Evolutionary conservation across 2,113 vertebrate species (phyloP).

Genomic region (Eulacestoma nigropectus): DNA sequence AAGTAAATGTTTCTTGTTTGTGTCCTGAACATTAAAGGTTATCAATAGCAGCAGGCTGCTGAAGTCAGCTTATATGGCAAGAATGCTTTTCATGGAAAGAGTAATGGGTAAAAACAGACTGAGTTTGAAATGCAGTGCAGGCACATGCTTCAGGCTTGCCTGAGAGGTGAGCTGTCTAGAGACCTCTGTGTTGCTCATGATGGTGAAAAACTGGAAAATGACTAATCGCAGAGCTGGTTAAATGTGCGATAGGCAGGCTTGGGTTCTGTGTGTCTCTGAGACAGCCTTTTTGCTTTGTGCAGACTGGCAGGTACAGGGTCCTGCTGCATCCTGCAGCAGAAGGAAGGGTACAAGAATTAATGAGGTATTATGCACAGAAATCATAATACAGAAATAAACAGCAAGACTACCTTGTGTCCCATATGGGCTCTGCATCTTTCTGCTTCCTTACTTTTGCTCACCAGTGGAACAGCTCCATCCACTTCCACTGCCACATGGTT

Average conservation of each 20-base stretch:
- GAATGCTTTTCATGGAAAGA: neutral
- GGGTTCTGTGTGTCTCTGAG: neutral
- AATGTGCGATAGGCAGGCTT: neutral
- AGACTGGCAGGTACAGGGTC: neutral
- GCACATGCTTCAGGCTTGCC: neutral
- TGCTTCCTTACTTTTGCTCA: neutral
- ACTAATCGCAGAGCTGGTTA: neutral
- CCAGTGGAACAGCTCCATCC: neutral
- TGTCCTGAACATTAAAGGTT: neutral
- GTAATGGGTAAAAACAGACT: neutral
- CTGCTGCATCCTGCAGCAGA: neutral
- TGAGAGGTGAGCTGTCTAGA: neutral
- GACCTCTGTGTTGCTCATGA: neutral
- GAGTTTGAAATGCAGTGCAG: constrained; percentile 17
- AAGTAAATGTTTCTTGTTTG: constrained; percentile 9
- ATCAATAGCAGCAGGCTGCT: constrained; percentile 19
- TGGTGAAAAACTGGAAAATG: neutral
- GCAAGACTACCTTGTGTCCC: neutral
- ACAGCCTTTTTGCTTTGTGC: neutral
- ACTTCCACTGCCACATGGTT: neutral
- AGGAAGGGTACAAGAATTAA: neutral
- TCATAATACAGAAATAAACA: neutral
- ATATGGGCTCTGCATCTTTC: neutral
- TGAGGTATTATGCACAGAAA: neutral
- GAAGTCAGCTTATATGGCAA: neutral